These are phyloP conservation scores for Sinocyclocheilus rhinocerous DNA, from an alignment of 2,113 vertebrate genomes.

Conservation along the genomic window DNA sequence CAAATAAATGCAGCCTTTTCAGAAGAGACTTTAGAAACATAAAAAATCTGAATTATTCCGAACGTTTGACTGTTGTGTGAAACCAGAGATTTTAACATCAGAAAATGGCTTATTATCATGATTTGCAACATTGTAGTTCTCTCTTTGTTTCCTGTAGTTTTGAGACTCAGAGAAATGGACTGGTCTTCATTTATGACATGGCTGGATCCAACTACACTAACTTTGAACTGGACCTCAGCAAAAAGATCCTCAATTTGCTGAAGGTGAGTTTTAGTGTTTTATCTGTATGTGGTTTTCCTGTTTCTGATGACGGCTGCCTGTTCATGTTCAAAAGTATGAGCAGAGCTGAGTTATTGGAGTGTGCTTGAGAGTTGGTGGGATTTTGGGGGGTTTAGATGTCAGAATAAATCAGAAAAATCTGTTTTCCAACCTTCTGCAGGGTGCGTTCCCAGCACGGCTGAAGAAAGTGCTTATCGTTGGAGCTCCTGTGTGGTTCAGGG, in stretches of 20 bases:
- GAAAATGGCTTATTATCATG: neutral
- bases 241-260: conserved; percentile 96
- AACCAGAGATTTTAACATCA: neutral
- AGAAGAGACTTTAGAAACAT: neutral
- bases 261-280: conserved; percentile 77
- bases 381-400: neutral
- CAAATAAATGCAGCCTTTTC: neutral
- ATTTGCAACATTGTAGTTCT: neutral
- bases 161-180: conserved; percentile 94
- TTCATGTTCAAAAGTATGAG: too few relatives aligned
- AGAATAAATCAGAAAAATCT: neutral
- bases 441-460: conserved; percentile 93
- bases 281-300: conserved; percentile 54
- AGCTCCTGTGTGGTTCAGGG: conserved; percentile 95
- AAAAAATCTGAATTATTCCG: neutral
- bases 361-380: too few relatives aligned
- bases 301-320: neutral
- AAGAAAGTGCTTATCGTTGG: conserved; percentile 98
- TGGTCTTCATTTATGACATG: conserved; percentile 99
- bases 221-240: conserved; percentile 98
- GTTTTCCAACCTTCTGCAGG: conserved; percentile 70
- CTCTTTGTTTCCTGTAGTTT: conserved; percentile 75
- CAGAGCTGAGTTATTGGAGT: too few relatives aligned
- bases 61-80: too few relatives aligned
- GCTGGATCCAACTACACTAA: conserved; percentile 95